phyloP scores from a whole-genome alignment of 2,797 vertebrate species.

The Pseudochirops corinnae region DNA sequence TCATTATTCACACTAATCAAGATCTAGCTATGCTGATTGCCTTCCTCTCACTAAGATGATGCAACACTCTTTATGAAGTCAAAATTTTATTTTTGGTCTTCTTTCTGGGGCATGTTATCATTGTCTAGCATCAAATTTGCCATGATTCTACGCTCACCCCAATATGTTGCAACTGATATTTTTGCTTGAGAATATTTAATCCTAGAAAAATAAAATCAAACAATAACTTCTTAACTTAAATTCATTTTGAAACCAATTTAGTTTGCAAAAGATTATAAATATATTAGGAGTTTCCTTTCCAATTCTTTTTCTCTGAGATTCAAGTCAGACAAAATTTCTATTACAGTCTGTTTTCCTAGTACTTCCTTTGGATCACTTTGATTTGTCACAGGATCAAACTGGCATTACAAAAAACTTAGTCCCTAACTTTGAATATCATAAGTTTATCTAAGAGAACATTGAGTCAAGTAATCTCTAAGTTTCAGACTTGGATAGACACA shows the following conservation, averaged over 20 bases:
- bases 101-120: neutral
- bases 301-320: neutral
- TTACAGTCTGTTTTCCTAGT: neutral
- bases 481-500: fast-evolving
- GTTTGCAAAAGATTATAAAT: neutral
- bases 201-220: neutral
- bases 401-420: neutral
- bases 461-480: neutral
- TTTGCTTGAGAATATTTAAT: neutral
- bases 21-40: neutral
- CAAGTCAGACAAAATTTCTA: neutral
- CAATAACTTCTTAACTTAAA: neutral
- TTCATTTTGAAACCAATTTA: neutral
- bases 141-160: neutral
- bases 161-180: neutral
- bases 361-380: neutral
- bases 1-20: neutral
- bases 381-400: neutral
- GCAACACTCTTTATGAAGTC: neutral
- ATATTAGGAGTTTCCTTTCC: neutral
- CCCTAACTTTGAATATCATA: neutral
- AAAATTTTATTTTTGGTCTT: neutral
- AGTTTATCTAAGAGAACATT: neutral
- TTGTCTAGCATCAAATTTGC: neutral
- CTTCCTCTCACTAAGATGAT: neutral